A percentile compares a stretch with the other conserved stretches of the same genome.
These are phyloP conservation scores for Trogon melanurus DNA, from an alignment of 2,113 vertebrate species.

Conservation along the genomic window DNA sequence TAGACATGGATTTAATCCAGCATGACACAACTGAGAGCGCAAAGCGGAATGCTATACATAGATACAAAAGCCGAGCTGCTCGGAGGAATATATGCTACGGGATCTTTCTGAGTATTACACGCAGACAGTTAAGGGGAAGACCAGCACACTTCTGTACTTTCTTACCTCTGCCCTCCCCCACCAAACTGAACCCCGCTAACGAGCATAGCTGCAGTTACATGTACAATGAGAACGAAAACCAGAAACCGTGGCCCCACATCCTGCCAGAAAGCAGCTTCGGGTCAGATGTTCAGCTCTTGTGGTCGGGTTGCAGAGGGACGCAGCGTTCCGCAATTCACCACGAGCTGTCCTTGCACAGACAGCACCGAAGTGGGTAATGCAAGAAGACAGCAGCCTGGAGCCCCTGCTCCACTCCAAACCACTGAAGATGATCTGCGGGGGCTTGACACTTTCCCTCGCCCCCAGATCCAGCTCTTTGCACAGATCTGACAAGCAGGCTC, in stretches of 20 bases:
- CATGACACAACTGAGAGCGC: neutral
- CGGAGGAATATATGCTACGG: neutral
- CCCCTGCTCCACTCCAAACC: neutral
- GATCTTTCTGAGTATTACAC: neutral
- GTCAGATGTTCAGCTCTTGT: neutral
- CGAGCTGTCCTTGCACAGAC: neutral
- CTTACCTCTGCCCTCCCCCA: neutral
- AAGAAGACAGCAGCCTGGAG: neutral
- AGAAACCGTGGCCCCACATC: neutral
- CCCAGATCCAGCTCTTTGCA: neutral
- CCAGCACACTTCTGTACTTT: neutral
- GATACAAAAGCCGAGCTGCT: neutral
- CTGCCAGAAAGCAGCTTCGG: neutral
- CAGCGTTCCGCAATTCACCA: neutral
- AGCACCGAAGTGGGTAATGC: neutral
- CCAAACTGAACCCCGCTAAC: neutral
- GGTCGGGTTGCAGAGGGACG: neutral
- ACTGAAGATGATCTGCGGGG: neutral
- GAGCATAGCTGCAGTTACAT: neutral
- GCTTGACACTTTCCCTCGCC: neutral
- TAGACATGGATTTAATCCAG: neutral
- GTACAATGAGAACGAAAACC: neutral
- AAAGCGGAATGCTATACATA: fast-evolving
- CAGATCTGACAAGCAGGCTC: neutral
- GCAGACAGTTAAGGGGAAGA: neutral